phyloP scores from a whole-genome alignment of 1,140 invertebrate species.

The Aphelenchoides fujianensis region DNA sequence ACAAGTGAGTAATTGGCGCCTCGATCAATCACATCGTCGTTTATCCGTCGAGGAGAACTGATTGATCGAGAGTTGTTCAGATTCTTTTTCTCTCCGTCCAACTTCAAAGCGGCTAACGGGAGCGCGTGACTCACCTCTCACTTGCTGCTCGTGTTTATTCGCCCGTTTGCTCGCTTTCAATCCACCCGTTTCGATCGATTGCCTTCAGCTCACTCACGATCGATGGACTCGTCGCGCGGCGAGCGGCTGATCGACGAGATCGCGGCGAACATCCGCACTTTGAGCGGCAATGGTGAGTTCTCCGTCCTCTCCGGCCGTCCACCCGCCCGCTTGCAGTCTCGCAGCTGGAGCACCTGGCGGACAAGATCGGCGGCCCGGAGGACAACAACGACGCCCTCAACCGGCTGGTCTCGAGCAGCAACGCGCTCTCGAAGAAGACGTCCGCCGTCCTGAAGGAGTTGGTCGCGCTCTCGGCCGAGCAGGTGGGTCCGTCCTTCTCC shows the following conservation, averaged over 20 bases:
- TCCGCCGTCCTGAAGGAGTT: slow-evolving; percentile 79
- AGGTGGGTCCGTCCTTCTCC: slow-evolving; percentile 44
- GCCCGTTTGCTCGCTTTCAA: too few relatives aligned
- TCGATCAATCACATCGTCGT: too few relatives aligned
- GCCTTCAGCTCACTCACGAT: too few relatives aligned
- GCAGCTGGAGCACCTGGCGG: slow-evolving; percentile 89
- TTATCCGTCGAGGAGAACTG: too few relatives aligned
- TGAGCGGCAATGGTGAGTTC: slow-evolving; percentile 31
- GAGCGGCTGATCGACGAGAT: slow-evolving; percentile 24
- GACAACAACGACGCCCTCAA: slow-evolving; percentile 86
- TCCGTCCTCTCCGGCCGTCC: not conserved
- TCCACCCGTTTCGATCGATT: too few relatives aligned
- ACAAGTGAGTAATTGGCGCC: too few relatives aligned
- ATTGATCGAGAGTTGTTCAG: too few relatives aligned
- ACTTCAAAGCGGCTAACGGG: too few relatives aligned
- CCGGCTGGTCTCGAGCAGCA: slow-evolving; percentile 78
- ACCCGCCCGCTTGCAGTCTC: slow-evolving; percentile 71
- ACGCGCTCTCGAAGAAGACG: slow-evolving; percentile 89
- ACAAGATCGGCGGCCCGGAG: slow-evolving; percentile 81
- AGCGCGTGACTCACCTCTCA: too few relatives aligned
- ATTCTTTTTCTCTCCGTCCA: too few relatives aligned
- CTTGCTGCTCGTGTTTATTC: too few relatives aligned
- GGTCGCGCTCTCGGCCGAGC: slow-evolving; percentile 66
- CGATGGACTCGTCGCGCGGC: slow-evolving; percentile 10
- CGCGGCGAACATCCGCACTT: slow-evolving; percentile 17